Evolutionary conservation across 2,888 invertebrate species (phyloP).

Genomic region (Eupithecia dodoneata): DNA sequence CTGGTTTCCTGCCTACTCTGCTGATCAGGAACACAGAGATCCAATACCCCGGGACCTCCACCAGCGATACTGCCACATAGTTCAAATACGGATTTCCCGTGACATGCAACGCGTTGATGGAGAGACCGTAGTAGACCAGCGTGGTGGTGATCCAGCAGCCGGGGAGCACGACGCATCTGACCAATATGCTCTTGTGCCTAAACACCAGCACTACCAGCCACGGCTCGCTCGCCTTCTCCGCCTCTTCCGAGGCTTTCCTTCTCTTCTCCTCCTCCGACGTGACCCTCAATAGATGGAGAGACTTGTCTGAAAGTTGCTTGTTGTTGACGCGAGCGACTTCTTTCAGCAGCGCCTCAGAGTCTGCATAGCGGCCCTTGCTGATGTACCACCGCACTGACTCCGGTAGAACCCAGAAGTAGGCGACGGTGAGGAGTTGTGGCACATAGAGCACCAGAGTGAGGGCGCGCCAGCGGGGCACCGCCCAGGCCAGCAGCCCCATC

Average conservation of each 20-base stretch:
- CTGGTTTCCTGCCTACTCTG: slow-evolving; percentile 80
- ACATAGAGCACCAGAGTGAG: slow-evolving; percentile 87
- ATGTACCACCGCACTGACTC: slow-evolving; percentile 91
- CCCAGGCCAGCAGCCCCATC: slow-evolving; percentile 88
- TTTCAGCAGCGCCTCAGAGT: slow-evolving; percentile 85
- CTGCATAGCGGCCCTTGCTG: slow-evolving; percentile 86
- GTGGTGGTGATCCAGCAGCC: slow-evolving; percentile 86
- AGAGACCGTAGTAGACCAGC: slow-evolving; percentile 86
- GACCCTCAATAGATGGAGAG: slow-evolving; percentile 56
- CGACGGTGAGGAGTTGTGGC: slow-evolving; percentile 87
- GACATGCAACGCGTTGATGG: slow-evolving; percentile 85
- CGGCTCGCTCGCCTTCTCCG: slow-evolving; percentile 53
- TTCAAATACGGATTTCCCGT: slow-evolving; percentile 86
- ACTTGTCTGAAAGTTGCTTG: slow-evolving; percentile 63
- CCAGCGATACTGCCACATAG: slow-evolving; percentile 84
- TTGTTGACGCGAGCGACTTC: slow-evolving; percentile 86
- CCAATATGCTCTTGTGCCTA: slow-evolving; percentile 57
- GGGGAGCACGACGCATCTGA: slow-evolving; percentile 61
- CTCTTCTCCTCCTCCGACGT: slow-evolving; percentile 58
- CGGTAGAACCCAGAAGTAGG: slow-evolving; percentile 87
- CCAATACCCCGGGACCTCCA: slow-evolving; percentile 88
- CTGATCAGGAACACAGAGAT: slow-evolving; percentile 82
- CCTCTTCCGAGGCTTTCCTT: slow-evolving; percentile 47
- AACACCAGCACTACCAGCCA: slow-evolving; percentile 67
- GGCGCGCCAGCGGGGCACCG: slow-evolving; percentile 87